Evolutionary conservation across 2,113 vertebrate species (phyloP).

Genomic region (Micronycteris hirsuta): DNA sequence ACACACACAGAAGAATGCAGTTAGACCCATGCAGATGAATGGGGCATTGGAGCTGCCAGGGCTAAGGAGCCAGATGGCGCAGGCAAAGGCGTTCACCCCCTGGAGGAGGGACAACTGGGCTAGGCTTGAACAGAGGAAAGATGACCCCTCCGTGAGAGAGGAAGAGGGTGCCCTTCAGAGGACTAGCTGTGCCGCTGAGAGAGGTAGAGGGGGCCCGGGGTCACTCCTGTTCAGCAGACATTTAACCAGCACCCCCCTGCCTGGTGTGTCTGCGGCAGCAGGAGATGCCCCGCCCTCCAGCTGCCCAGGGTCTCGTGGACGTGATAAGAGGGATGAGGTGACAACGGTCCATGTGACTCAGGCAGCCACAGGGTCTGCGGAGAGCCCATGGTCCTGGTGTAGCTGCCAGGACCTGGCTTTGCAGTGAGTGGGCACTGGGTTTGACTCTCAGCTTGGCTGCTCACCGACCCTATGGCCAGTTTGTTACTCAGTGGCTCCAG

Average conservation of each 20-base stretch:
- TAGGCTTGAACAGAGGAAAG: not conserved
- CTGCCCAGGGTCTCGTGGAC: not conserved
- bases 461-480: not conserved
- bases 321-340: not conserved
- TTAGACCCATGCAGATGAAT: not conserved
- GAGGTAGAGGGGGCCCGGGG: not conserved
- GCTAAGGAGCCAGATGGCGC: too few relatives aligned
- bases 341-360: too few relatives aligned
- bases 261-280: too few relatives aligned
- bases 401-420: not conserved
- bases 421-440: not conserved
- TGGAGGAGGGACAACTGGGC: not conserved
- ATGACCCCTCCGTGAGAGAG: not conserved
- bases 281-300: not conserved
- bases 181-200: too few relatives aligned
- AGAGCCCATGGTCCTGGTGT: not conserved
- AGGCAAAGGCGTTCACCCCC: not conserved
- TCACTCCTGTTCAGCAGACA: not conserved
- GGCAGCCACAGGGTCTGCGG: not conserved
- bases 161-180: not conserved
- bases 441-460: not conserved
- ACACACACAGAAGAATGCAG: not conserved
- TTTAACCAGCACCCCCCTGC: not conserved
- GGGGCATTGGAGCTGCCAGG: not conserved
- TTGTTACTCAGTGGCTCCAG: not conserved